Evolutionary conservation across 2,888 invertebrate species (phyloP), one percentile per base, ranked within the genome.

Genomic region (Troides oblongomaculatus): DNA sequence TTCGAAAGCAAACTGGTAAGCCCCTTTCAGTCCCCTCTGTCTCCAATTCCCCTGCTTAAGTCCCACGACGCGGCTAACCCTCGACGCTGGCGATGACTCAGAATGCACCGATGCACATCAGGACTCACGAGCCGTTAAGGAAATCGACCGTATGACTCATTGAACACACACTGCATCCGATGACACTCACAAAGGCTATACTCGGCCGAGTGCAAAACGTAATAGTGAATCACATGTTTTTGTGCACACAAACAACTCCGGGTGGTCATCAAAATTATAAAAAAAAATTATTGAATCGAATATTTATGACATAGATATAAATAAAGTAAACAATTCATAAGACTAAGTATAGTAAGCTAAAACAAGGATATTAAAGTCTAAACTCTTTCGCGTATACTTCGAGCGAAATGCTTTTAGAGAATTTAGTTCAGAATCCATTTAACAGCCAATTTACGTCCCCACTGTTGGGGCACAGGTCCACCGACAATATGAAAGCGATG

Each of bases 51-150:
- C 63, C 53, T 50, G 50, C 50, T 36, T 58, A 39, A 39, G 30
- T 39, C 59, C 39, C 43, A 18, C 46, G 30, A 39, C 18, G 50
- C 36, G 10, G 30, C 36, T 14, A n/a, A 64, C 64, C 64, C 64
- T 36, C 53, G 43, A 61, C 61, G 6, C 39, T 21, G 12, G 12
- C 25, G 62, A 58, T 68, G 64, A 64, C 21, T 64, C 69, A 61
- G 64, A 61, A 61, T 75, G 73, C 74, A 73, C 66, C 74, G 70
- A 71, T 61, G 72, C 71, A 75, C 69, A 67, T 70, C 70, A 64
- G 71, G 73, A 66, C 69, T 74, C 67, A 75, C 68, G 75, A 71
- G 71, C 67, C 67, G 76, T 73, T 64, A 69, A 71, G 68, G 66
- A 71, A 68, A 60, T 78, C 77, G 76, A 76, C 43, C 57, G 2